Base-by-base conservation (phyloP, 2,888 invertebrate species). In the Luperina nickerlii region DNA sequence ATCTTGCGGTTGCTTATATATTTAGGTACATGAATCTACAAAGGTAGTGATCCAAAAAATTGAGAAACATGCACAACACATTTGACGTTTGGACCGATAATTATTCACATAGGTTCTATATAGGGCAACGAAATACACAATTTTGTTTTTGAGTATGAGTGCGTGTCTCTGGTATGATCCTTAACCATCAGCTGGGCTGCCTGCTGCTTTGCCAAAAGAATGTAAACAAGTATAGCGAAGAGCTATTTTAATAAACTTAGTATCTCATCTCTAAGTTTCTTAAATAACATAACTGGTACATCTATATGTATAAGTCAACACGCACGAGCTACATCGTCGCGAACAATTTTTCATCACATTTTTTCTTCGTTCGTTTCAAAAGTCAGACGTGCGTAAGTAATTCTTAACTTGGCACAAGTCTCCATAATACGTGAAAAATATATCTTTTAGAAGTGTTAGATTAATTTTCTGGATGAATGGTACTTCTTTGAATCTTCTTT, bases 321-420 rank as follows among this genome's bases (percentile, higher is more conserved):
- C 76, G 38, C 24, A 69, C 67, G 51, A 74, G 18, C 51, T 24
- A 57, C 42, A 76, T 79, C 27, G 42, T 54, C 11, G 7, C 38
- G 18, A 81, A 80, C 27, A 85, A 81, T 38, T 72, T 85, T 74
- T 76, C 72, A 66, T 71, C 62, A 27, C 20, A 65, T 68, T 74
- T 80, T 51, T 65, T 2, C 32, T 32, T 45, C 42, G 51, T n/a
- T 54, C 60, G 38, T 18, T 38, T 18, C 71, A 48, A 51, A 76
- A 68, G 32, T 66, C 48, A 67, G 18, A 65, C 67, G 70, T 74
- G 57, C 68, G 67, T 65, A 65, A 67, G 63, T 74, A 77, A 84
- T 76, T 13, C 32, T 81, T 48, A 72, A 75, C 63, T 57, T 54
- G 74, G 24, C 65, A 65, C 71, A 68, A 63, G 74, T 51, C 38